Evolutionary conservation across 2,797 vertebrate species (phyloP).

Genomic region (Euphonia xanthogaster): DNA sequence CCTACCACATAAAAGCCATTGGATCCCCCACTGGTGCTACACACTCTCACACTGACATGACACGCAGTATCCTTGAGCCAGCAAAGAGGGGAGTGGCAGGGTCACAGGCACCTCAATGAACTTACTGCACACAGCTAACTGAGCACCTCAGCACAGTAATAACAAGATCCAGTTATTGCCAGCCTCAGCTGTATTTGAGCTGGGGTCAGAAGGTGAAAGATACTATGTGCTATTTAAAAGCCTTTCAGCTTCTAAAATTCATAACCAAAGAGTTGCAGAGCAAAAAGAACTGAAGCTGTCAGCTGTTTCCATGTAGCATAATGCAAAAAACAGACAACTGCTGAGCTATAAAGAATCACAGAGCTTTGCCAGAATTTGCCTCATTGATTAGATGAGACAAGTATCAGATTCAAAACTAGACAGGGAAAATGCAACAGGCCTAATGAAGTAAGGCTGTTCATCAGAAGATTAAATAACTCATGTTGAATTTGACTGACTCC

Average conservation of each 20-base stretch:
- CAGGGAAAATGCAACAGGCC: neutral
- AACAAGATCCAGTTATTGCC: neutral
- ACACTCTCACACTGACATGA: neutral
- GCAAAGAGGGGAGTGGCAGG: accelerated
- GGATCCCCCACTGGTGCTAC: neutral
- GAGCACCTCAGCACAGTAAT: neutral
- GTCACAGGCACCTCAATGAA: neutral
- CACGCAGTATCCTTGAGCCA: neutral
- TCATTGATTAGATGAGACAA: neutral
- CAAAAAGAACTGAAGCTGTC: neutral
- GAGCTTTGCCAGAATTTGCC: neutral
- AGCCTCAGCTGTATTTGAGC: neutral
- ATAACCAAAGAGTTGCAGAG: neutral
- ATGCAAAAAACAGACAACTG: neutral
- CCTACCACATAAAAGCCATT: neutral
- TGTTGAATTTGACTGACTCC: neutral
- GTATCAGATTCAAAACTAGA: neutral
- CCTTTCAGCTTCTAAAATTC: neutral
- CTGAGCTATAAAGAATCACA: neutral
- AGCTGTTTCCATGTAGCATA: neutral
- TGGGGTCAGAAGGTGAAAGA: neutral
- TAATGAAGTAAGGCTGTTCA: neutral
- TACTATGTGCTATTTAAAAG: neutral
- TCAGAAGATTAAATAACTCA: neutral
- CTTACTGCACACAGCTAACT: neutral